Percentiles rank a stretch among this genome's conserved stretches.
Conservation (phyloP, 2,113 vertebrate species). For the western clawed frog (Xenopus tropicalis) region DNA sequence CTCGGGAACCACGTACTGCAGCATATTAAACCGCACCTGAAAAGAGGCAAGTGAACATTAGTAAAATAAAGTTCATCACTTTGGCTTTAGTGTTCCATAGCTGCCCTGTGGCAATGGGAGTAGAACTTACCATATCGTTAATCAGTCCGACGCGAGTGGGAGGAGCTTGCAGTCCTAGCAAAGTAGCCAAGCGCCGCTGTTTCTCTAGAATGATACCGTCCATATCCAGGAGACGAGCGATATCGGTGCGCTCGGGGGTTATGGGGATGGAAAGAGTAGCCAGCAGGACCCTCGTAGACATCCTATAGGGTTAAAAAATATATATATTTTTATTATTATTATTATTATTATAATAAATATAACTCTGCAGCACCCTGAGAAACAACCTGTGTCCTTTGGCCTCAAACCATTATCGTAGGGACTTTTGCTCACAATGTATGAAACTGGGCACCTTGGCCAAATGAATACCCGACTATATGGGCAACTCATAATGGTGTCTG, state of each 20-base stretch:
- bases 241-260: constrained; percentile 96
- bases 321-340: no score
- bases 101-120: no score
- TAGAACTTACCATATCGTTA: constrained; percentile 85
- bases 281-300: constrained; percentile 94
- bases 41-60: neutral
- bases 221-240: constrained; percentile 95
- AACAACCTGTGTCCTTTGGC: no score
- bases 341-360: no score
- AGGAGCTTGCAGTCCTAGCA: constrained; percentile 89
- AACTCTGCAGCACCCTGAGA: no score
- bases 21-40: constrained; percentile 91
- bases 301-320: no score
- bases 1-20: constrained; percentile 90
- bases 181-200: constrained; percentile 88
- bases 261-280: constrained; percentile 96
- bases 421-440: no score
- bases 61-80: neutral
- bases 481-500: neutral
- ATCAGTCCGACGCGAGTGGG: constrained; percentile 90
- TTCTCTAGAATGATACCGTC: constrained; percentile 98
- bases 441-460: no score
- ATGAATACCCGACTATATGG: no score
- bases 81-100: no score
- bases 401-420: no score